Base-by-base conservation (phyloP, 1,140 invertebrate species). In the Nephila pilipes region DNA sequence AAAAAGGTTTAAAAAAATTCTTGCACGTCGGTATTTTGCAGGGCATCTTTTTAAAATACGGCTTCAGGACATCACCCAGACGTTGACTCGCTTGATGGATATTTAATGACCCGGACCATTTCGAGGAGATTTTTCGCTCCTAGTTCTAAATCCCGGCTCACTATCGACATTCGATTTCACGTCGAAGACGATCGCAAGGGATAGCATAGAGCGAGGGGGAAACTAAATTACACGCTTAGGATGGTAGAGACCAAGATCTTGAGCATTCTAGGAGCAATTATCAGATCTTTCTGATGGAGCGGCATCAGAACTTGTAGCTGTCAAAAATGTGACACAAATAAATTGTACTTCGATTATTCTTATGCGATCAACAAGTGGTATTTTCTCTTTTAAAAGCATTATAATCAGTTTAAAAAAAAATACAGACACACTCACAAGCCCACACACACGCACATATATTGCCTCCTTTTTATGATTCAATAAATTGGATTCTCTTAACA, bases 111-210 rank as follows among this genome's bases (percentile, higher is more conserved):
- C 75, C 75, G 55, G 16, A 58, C 75, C 75, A 90, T 90, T 90
- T 90, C 89, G 55, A 46, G 36, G 22, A 90, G 75, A 90, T 90
- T 83, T 57, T 65, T 65, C 58, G 85, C 14, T 88, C 85, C 29
- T 46, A 38, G 79, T 83, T 22, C 75, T 22, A 65, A 90, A 63
- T 90, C 89, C 89, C 25, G 75, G 65, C 54, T 57, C 58, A 38
- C 89, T 90, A 90, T 90, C 89, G 89, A 83, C 89, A 90, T 90
- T 90, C 89, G 89, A 90, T 90, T 81, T 60, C 75, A 18, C 75
- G 57, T 90, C 54, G 89, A 81, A 90, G 87, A 38, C 69, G 65
- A 75, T 90, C 87, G 25, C 69, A 20, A 1, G 25, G 55, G 57
- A 57, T 12, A 58, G 46, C 46, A 46, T 10, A 46, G 46, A 46